Evolutionary conservation across 2,113 vertebrate species (phyloP), one percentile per base, ranked within the genome.

Genomic region (Piprites chloris): DNA sequence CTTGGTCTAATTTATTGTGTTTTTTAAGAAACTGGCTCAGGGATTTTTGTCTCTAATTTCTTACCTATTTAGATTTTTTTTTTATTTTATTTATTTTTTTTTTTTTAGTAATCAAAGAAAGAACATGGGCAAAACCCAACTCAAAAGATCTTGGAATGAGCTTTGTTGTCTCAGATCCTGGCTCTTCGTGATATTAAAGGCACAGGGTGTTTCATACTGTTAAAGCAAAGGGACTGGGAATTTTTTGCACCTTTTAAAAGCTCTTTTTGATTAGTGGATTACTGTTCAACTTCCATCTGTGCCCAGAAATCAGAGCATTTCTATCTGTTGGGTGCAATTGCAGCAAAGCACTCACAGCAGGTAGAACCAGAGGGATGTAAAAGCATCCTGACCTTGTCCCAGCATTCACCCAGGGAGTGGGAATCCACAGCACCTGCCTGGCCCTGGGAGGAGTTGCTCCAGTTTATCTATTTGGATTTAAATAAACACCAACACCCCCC

Each of bases 401-500:
- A 35, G 9, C 6, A 55, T 63, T 53, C 33, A 61, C 9, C 42
- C 35, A 52, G 71, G 52, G 65, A 85, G 58, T 6, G 14, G 32
- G 65, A 72, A 33, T 44, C 50, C 67, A 23, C 10, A 5, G 26
- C n/a, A 61, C 80, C 83, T 59, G 76, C 44, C 23, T 3, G 12
- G 55, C 56, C 32, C 46, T 46, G 16, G n/a, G 7, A 49, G 19
- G 22, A 44, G 11, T 4, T 53, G 16, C 49, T 76, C 32, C 58
- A 68, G 18, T 62, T 87, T 28, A 14, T 21, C 61, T 55, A 16
- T 71, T 37, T 67, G 24, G 62, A 74, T 87, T 44, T 27, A 44
- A 78, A 73, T 37, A 49, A 28, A 55, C 63, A 7, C 2, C 0
- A 28, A 55, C 63, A 7, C 2, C 0, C 27, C 12, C 19, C 19